phyloP scores from a whole-genome alignment of 2,113 vertebrate genomes.

The Neodontobutis hainanensis region DNA sequence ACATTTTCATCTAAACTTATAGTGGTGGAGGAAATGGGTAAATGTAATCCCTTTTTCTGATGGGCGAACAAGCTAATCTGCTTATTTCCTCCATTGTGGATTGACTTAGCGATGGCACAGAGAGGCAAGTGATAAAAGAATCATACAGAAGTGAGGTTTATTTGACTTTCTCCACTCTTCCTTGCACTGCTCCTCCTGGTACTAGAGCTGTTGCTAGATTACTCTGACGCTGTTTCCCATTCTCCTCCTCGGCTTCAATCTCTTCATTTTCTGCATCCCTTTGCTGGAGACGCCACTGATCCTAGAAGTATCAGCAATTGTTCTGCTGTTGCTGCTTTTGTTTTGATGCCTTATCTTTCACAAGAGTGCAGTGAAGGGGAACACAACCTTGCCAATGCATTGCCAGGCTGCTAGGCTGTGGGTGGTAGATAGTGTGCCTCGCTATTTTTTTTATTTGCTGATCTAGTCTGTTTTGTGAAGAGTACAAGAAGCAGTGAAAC shows the following conservation, averaged over 20 bases:
- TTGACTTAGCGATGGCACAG: slow-evolving; percentile 49
- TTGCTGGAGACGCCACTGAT: slow-evolving; percentile 31
- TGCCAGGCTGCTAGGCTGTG: slow-evolving; percentile 36
- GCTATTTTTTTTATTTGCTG: slow-evolving; percentile 21
- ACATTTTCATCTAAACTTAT: slow-evolving; percentile 56
- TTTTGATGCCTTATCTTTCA: slow-evolving; percentile 54
- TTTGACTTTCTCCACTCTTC: slow-evolving; percentile 49
- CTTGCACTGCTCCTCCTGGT: slow-evolving; percentile 26
- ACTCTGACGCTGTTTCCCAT: slow-evolving; percentile 31
- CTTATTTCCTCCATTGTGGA: slow-evolving; percentile 62
- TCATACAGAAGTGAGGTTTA: slow-evolving; percentile 50
- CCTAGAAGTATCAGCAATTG: slow-evolving; percentile 38
- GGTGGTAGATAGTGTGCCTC: slow-evolving; percentile 47
- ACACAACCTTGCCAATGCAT: slow-evolving; percentile 42
- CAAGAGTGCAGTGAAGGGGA: slow-evolving; percentile 38
- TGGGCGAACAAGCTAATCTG: slow-evolving; percentile 69
- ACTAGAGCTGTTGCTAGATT: slow-evolving; percentile 47
- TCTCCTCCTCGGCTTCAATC: slow-evolving; percentile 32
- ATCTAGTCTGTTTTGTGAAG: slow-evolving; percentile 11
- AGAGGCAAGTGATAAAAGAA: slow-evolving; percentile 66
- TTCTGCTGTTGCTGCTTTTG: slow-evolving; percentile 35
- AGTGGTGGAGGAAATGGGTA: slow-evolving; percentile 40
- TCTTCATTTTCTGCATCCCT: slow-evolving; percentile 1
- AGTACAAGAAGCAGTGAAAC: not conserved
- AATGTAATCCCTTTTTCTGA: slow-evolving; percentile 67